These are phyloP conservation scores for Cossypha polioptera DNA, from an alignment of 2,797 vertebrate species.

Conservation along the genomic window DNA sequence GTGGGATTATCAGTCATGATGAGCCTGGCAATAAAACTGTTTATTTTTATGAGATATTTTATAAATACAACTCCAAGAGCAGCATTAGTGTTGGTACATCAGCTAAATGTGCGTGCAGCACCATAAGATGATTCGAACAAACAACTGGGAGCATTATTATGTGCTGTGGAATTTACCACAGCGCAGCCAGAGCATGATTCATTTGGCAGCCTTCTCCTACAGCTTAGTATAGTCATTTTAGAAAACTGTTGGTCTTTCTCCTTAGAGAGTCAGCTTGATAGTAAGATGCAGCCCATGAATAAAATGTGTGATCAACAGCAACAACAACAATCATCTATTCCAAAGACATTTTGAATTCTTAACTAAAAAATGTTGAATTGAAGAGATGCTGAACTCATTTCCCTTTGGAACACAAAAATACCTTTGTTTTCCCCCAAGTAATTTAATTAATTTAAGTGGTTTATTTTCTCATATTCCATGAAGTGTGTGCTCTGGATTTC, in stretches of 20 bases:
- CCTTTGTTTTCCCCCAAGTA: not conserved
- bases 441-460: not conserved
- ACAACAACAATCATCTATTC: not conserved
- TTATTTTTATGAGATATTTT: conserved; percentile 44
- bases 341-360: not conserved
- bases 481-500: not conserved
- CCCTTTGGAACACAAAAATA: not conserved
- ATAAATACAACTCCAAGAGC: conserved; percentile 4
- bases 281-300: not conserved
- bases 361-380: not conserved
- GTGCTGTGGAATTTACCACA: not conserved
- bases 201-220: conserved; percentile 10
- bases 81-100: conserved; percentile 38
- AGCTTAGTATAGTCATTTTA: not conserved
- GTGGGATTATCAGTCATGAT: conserved; percentile 10
- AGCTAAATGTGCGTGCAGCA: conserved; percentile 6
- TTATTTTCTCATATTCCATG: not conserved
- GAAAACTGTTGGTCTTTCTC: not conserved
- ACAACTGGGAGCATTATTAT: conserved; percentile 27
- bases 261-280: not conserved
- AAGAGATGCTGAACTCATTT: not conserved
- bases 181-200: not conserved
- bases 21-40: not conserved
- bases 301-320: not conserved
- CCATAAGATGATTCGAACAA: conserved; percentile 28